Conservation (phyloP, 2,888 invertebrate genomes). For the Actias luna region DNA sequence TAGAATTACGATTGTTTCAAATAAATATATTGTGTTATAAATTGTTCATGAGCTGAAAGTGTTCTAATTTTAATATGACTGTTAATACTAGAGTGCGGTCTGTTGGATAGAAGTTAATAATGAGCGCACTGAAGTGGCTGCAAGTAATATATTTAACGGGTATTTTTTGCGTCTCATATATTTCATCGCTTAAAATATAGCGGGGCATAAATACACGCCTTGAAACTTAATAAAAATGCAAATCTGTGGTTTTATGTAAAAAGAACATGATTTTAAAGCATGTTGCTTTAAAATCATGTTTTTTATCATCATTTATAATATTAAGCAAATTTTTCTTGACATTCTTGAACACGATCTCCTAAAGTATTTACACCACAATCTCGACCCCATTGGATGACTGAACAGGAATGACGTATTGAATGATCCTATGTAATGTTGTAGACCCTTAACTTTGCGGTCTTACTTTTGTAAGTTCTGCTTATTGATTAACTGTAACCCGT, state of each 20-base stretch:
- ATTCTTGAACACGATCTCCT: not conserved
- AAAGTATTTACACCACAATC: not conserved
- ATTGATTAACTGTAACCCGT: not conserved
- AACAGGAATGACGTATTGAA: not conserved
- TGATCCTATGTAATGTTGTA: not conserved
- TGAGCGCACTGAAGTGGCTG: not conserved
- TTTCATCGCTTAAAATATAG: not conserved
- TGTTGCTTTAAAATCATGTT: too few species aligned
- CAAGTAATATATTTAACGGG: not conserved
- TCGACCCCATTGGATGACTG: not conserved
- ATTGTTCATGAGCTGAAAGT: too few species aligned
- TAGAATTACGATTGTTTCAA: too few species aligned
- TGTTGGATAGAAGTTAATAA: not conserved
- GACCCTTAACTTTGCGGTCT: not conserved
- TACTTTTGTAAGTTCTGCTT: not conserved
- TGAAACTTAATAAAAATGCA: too few species aligned
- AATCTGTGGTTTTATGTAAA: not conserved
- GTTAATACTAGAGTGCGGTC: too few species aligned
- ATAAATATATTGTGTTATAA: too few species aligned
- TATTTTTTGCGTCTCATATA: not conserved
- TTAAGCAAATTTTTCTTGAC: not conserved
- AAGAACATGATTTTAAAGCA: not conserved
- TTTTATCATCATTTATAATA: too few species aligned
- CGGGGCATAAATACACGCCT: not conserved
- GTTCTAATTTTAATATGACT: too few species aligned